Evolutionary conservation across 2,888 invertebrate genomes (phyloP).

Genomic region (Metacarcinus magister): DNA sequence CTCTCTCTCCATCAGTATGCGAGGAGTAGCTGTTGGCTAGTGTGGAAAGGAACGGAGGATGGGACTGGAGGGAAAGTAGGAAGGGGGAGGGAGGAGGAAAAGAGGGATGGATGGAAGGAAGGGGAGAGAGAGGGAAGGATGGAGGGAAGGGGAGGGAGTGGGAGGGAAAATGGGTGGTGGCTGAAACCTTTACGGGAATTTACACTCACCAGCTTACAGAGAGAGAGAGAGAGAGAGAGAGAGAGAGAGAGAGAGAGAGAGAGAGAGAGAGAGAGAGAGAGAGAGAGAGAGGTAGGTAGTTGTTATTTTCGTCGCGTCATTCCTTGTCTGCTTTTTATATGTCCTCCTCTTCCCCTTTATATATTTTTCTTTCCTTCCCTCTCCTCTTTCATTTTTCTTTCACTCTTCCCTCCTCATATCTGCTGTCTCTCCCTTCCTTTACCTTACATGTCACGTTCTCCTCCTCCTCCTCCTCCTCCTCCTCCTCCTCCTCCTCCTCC

Average conservation of each 20-base stretch:
- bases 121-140: not conserved
- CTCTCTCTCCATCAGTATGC: not conserved
- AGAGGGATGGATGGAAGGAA: not conserved
- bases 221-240: not conserved
- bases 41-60: not conserved
- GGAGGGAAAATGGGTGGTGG: not conserved
- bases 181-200: not conserved
- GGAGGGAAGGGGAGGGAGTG: not conserved
- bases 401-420: not conserved
- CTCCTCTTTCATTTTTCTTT: not conserved
- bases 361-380: not conserved
- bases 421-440: not conserved
- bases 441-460: not conserved
- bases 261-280: not conserved
- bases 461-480: not conserved
- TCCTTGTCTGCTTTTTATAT: not conserved
- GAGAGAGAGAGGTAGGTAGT: not conserved
- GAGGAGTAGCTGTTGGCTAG: not conserved
- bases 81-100: not conserved
- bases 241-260: slow-evolving; percentile 2
- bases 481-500: not conserved
- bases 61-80: not conserved
- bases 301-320: not conserved
- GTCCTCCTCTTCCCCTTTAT: too few species aligned
- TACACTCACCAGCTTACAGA: not conserved